Percentiles rank a stretch among this genome's conserved stretches.
Evolutionary conservation across 2,888 invertebrate genomes (phyloP).

Genomic region (Ichneumoninae sp.): DNA sequence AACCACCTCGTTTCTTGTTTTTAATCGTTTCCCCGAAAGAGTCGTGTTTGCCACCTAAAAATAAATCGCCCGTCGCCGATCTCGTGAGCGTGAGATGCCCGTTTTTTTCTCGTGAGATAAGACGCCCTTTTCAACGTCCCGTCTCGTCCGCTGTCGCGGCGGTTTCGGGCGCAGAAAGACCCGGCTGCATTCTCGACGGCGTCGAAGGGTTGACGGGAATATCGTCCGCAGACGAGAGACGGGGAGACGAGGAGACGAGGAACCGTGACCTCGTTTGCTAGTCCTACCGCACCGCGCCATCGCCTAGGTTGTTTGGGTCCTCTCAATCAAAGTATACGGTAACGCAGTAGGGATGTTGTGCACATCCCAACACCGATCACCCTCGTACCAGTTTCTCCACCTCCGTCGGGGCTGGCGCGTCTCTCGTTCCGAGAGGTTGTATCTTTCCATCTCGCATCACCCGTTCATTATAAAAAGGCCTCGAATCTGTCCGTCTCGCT

Average conservation of each 20-base stretch:
- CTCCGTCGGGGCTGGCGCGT: conserved; percentile 23
- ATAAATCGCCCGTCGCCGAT: conserved; percentile 48
- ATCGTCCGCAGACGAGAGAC: conserved; percentile 47
- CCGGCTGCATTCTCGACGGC: conserved; percentile 15
- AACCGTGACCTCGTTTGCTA: conserved; percentile 70
- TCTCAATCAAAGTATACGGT: not conserved
- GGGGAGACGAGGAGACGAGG: conserved; percentile 38
- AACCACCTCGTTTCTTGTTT: conserved; percentile 17
- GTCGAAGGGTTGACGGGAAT: conserved; percentile 43
- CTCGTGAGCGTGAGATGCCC: conserved; percentile 11
- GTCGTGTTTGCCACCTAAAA: conserved; percentile 57
- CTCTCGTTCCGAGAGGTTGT: conserved; percentile 35
- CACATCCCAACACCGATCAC: not conserved
- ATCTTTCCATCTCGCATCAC: conserved; percentile 40
- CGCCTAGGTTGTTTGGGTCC: conserved; percentile 39
- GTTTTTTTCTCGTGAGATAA: not conserved
- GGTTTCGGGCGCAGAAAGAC: not conserved
- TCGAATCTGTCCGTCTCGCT: not conserved
- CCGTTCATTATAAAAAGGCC: conserved; percentile 56
- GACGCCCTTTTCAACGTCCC: conserved; percentile 24
- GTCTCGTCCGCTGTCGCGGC: conserved; percentile 14
- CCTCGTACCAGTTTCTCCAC: conserved; percentile 3
- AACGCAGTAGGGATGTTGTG: not conserved
- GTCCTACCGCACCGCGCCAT: conserved; percentile 64
- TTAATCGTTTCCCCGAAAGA: conserved; percentile 64